These are phyloP conservation scores for Agrotis puta DNA, from an alignment of 2,888 invertebrate species.

Conservation along the genomic window DNA sequence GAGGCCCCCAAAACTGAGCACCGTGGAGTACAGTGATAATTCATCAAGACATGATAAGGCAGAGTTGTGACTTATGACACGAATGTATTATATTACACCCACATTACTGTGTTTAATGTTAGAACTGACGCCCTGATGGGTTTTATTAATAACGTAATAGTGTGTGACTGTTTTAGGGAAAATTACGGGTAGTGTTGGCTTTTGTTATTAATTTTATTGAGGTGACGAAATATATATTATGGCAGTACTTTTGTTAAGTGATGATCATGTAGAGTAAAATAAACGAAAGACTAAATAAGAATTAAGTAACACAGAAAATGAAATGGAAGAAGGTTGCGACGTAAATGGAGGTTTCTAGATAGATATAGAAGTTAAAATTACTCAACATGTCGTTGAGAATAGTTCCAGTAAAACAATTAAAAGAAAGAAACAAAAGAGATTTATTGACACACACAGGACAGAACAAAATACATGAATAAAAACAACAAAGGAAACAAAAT, in stretches of 20 bases:
- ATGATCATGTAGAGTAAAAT: neutral
- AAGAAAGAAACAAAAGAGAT: too few species aligned
- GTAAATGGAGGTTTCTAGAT: neutral
- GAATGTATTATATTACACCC: conserved; percentile 79
- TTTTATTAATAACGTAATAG: conserved; percentile 54
- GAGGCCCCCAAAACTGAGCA: conserved; percentile 50
- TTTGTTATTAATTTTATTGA: conserved; percentile 16
- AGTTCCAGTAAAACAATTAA: too few species aligned
- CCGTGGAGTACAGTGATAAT: conserved; percentile 77
- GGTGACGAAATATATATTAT: neutral
- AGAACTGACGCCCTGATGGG: conserved; percentile 48
- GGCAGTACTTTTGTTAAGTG: neutral
- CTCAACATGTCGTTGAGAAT: neutral
- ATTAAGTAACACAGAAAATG: too few species aligned
- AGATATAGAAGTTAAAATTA: neutral
- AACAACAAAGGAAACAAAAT: too few species aligned
- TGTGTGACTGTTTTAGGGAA: conserved; percentile 24
- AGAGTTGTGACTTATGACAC: conserved; percentile 80
- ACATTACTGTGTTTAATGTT: conserved; percentile 61
- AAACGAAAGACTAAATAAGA: neutral
- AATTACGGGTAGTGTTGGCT: conserved; percentile 24
- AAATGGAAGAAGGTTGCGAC: neutral
- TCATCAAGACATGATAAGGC: conserved; percentile 86
- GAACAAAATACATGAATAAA: too few species aligned
- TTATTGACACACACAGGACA: too few species aligned